Conservation (phyloP, 2,797 vertebrate species). For the Chrysocyon brachyurus region DNA sequence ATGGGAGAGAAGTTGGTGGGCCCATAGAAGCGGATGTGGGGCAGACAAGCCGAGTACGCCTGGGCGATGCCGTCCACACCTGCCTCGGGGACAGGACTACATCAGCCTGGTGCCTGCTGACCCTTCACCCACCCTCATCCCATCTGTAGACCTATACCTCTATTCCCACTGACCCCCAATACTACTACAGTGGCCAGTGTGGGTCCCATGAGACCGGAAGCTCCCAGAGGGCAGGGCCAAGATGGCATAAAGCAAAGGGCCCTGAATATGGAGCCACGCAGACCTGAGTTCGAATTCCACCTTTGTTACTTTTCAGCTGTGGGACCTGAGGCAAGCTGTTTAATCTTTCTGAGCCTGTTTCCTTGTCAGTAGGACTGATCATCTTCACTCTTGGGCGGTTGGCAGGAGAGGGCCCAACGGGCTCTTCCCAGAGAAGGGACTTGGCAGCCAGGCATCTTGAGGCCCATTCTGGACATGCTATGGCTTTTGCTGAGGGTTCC, state of each 20-base stretch:
- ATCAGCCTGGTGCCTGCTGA: background rate
- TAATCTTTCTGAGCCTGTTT: background rate
- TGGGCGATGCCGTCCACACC: constrained; percentile 98
- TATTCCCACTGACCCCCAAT: background rate
- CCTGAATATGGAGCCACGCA: background rate
- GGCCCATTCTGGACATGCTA: background rate
- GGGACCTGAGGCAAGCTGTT: background rate
- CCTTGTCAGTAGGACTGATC: background rate
- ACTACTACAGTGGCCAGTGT: background rate
- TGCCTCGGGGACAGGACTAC: constrained; percentile 73
- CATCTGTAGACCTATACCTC: background rate
- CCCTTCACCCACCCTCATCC: background rate
- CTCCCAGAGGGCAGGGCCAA: background rate
- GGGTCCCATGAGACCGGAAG: background rate
- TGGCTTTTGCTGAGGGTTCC: background rate
- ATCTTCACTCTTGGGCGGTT: background rate
- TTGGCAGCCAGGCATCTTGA: background rate
- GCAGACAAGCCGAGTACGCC: constrained; percentile 96
- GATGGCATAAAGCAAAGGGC: background rate
- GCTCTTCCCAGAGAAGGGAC: background rate
- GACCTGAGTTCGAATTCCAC: background rate
- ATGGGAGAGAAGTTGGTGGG: constrained; percentile 99
- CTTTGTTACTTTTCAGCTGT: background rate
- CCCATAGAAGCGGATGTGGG: constrained; percentile 98
- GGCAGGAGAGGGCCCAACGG: background rate